A percentile compares a stretch with the other conserved stretches of the same genome.
Conservation (phyloP, 2,888 invertebrate genomes). For the Tyria jacobaeae region DNA sequence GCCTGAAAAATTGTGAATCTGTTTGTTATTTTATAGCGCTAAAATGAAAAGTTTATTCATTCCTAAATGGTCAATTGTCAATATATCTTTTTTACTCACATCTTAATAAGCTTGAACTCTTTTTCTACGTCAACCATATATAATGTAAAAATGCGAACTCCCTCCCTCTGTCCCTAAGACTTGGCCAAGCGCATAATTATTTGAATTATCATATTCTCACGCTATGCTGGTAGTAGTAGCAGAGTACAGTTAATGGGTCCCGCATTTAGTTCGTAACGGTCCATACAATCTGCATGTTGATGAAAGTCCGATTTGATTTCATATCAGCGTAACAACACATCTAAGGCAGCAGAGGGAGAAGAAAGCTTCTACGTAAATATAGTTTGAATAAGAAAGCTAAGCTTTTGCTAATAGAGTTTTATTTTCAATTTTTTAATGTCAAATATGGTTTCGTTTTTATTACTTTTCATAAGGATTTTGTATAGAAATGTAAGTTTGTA, state of each 20-base stretch:
- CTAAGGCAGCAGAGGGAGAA: neutral
- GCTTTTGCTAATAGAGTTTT: too few species aligned
- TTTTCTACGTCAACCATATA: neutral
- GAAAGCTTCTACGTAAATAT: neutral
- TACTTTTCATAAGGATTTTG: too few species aligned
- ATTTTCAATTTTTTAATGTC: too few species aligned
- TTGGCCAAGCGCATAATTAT: constrained; percentile 16
- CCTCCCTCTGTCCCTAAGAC: constrained; percentile 8
- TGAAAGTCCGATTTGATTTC: constrained; percentile 37
- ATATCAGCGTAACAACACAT: constrained; percentile 36
- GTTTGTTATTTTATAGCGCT: too few species aligned
- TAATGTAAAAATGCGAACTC: neutral
- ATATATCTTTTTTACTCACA: too few species aligned
- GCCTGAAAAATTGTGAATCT: too few species aligned
- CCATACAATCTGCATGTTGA: constrained; percentile 38
- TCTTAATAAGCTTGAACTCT: neutral
- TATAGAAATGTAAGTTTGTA: too few species aligned
- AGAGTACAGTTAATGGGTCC: constrained; percentile 40
- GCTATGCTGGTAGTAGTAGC: constrained; percentile 29
- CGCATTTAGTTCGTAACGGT: constrained; percentile 36
- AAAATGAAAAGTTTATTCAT: too few species aligned
- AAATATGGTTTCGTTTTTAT: too few species aligned
- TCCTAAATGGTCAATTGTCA: too few species aligned
- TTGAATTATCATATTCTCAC: constrained; percentile 46
- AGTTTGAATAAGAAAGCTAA: neutral